Evolutionary conservation across 2,888 invertebrate species (phyloP).

Genomic region (Lasius platythorax): DNA sequence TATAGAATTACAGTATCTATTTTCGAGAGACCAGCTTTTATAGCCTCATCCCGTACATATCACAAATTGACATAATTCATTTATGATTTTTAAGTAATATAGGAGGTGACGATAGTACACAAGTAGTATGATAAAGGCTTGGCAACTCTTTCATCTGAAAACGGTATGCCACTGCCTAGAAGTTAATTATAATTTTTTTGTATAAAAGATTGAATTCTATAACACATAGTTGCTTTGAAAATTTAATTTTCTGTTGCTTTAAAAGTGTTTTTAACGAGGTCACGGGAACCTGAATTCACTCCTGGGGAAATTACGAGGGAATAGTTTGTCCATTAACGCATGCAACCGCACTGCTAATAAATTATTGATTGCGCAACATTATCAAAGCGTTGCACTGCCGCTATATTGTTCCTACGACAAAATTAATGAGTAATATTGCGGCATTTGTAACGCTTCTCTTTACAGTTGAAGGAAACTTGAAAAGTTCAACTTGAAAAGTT

Average conservation of each 20-base stretch:
- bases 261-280: slow-evolving; percentile 22
- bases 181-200: slow-evolving; percentile 29
- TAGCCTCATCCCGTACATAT: neutral
- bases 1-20: slow-evolving; percentile 18
- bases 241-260: slow-evolving; percentile 29
- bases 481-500: neutral
- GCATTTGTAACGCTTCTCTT: neutral
- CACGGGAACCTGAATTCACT: slow-evolving; percentile 8
- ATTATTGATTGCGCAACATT: slow-evolving; percentile 45
- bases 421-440: slow-evolving; percentile 21
- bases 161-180: no score
- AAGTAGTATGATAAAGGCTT: neutral
- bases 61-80: neutral
- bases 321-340: slow-evolving; percentile 40
- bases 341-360: slow-evolving; percentile 37
- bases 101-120: neutral
- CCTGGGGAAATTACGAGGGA: neutral
- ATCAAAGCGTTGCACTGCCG: slow-evolving; percentile 10
- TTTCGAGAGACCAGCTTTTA: neutral
- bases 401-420: slow-evolving; percentile 18
- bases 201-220: slow-evolving; percentile 16
- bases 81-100: slow-evolving; percentile 27
- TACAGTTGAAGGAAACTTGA: neutral
- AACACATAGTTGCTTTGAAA: neutral
- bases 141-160: neutral